These are phyloP conservation scores for Drosophila asahinai DNA, from an alignment of 1,140 invertebrate species.

Conservation along the genomic window DNA sequence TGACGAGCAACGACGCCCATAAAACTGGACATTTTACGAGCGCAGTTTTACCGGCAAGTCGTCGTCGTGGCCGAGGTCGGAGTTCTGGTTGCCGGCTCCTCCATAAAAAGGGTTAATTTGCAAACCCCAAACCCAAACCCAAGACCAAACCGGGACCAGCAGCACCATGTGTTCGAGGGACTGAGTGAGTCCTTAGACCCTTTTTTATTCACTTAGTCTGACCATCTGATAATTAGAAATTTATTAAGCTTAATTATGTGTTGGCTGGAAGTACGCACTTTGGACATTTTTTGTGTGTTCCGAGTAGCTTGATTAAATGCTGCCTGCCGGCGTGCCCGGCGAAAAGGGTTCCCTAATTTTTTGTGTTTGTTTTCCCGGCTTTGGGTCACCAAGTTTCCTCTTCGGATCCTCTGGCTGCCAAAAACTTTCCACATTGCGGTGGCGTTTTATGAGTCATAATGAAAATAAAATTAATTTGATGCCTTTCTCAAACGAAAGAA, in stretches of 20 bases:
- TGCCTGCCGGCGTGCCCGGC: background rate
- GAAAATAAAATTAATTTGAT: conserved; percentile 82
- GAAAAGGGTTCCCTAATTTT: conserved; percentile 52
- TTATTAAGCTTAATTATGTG: conserved; percentile 84
- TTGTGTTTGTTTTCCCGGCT: conserved; percentile 45
- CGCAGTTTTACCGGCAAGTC: conserved; percentile 61
- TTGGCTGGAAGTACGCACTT: conserved; percentile 76
- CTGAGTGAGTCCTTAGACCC: conserved; percentile 61
- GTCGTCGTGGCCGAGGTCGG: conserved; percentile 11
- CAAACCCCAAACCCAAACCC: conserved; percentile 25
- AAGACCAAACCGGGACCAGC: background rate
- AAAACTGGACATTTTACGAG: conserved; percentile 73
- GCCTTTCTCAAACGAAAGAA: conserved; percentile 49
- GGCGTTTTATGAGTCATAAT: conserved; percentile 72
- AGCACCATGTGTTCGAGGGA: conserved; percentile 56
- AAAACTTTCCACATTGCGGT: conserved; percentile 66
- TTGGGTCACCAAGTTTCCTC: conserved; percentile 32
- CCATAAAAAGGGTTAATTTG: conserved; percentile 77
- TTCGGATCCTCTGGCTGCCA: conserved; percentile 17
- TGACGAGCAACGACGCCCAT: conserved; percentile 52
- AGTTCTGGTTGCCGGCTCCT: conserved; percentile 13
- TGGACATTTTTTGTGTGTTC: conserved; percentile 48
- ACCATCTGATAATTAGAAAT: conserved; percentile 83
- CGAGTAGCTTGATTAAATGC: conserved; percentile 62
- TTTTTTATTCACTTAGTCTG: conserved; percentile 76